Evolutionary conservation across 1,140 invertebrate species (phyloP).

Genomic region (Teleogryllus occipitalis): DNA sequence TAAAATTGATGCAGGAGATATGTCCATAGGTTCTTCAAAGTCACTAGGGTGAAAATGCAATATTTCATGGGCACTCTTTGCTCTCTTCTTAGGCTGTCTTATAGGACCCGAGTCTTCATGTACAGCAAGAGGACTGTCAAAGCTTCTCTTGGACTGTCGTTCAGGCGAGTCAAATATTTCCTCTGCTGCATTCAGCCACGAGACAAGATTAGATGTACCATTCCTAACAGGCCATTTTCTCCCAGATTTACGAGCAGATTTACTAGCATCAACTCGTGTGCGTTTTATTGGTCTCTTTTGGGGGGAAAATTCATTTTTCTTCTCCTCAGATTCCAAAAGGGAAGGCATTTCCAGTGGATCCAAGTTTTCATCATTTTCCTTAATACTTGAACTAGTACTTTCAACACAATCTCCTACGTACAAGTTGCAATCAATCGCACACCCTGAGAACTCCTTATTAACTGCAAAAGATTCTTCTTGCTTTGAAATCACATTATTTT

Average conservation of each 20-base stretch:
- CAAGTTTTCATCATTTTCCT: not conserved
- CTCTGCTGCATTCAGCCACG: conserved; percentile 8
- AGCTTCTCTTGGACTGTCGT: not conserved
- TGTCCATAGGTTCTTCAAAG: not conserved
- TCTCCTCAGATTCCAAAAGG: not conserved
- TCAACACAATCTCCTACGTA: not conserved
- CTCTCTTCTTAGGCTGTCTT: not conserved
- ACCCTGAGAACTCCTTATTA: not conserved
- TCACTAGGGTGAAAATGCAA: not conserved
- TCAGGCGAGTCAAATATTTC: not conserved
- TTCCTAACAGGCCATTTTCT: conserved; percentile 5
- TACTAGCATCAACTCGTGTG: not conserved
- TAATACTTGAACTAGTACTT: not conserved
- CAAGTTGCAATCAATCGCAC: not conserved
- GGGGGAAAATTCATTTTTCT: not conserved
- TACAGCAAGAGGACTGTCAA: not conserved
- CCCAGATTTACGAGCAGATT: not conserved
- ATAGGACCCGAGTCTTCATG: not conserved
- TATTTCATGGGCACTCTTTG: not conserved
- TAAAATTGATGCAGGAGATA: too few species aligned
- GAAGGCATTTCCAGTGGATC: not conserved
- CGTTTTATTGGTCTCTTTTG: not conserved
- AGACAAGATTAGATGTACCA: not conserved
- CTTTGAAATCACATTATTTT: not conserved
- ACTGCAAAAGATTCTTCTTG: not conserved